These are phyloP conservation scores for Ceratitis capitata DNA, from an alignment of 1,140 invertebrate species.

Conservation along the genomic window DNA sequence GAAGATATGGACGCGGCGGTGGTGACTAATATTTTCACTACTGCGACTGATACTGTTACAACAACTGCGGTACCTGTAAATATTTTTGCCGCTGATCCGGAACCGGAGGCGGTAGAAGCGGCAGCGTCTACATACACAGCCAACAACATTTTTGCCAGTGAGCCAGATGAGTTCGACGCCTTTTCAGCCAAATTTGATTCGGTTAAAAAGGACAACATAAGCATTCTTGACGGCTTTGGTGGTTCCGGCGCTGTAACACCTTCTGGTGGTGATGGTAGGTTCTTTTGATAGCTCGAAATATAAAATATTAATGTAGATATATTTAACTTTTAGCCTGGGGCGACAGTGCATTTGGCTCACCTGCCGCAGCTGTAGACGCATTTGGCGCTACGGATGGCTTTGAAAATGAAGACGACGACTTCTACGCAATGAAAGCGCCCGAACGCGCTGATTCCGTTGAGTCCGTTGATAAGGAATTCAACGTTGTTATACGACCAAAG, in stretches of 20 bases:
- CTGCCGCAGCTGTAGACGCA: constrained; percentile 63
- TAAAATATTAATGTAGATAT: not conserved
- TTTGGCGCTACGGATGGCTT: constrained; percentile 72
- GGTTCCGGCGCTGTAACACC: constrained; percentile 61
- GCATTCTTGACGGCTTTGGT: constrained; percentile 67
- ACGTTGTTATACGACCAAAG: constrained; percentile 70
- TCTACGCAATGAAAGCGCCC: constrained; percentile 82
- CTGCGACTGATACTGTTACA: constrained; percentile 22
- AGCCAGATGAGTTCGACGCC: constrained; percentile 79
- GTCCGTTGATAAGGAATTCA: constrained; percentile 70
- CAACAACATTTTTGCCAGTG: constrained; percentile 61
- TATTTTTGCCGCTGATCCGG: constrained; percentile 43
- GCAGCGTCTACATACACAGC: constrained; percentile 45
- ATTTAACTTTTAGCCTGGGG: constrained; percentile 56
- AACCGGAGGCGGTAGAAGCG: constrained; percentile 35
- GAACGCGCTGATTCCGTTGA: constrained; percentile 77
- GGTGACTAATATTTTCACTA: constrained; percentile 35
- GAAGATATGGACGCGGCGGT: constrained; percentile 48
- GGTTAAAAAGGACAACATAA: constrained; percentile 69
- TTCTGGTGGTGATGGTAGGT: constrained; percentile 59
- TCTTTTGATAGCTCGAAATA: not conserved
- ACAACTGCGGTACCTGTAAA: constrained; percentile 37
- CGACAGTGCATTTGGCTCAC: constrained; percentile 59
- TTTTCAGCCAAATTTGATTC: constrained; percentile 88
- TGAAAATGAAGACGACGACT: constrained; percentile 81